Evolutionary conservation across 2,113 vertebrate species (phyloP).

Genomic region (Brachyhypopomus occidentalis): DNA sequence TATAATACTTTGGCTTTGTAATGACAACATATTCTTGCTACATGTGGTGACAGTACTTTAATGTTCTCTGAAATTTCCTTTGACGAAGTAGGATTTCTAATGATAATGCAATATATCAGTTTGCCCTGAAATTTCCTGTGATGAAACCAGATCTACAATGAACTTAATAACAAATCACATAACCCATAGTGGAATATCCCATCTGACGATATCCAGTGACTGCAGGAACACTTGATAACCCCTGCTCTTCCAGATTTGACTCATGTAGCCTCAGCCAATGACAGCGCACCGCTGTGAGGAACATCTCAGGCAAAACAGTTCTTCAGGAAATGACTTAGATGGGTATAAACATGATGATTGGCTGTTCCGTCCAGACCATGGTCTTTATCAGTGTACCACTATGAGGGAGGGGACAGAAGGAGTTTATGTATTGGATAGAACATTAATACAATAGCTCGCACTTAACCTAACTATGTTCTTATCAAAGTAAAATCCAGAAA

Average conservation of each 20-base stretch:
- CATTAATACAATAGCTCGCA: background rate
- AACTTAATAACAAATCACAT: background rate
- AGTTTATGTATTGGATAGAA: background rate
- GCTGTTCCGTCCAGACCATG: slow-evolving; percentile 83
- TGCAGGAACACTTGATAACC: background rate
- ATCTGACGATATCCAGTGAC: background rate
- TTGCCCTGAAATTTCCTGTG: background rate
- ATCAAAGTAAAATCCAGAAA: no score
- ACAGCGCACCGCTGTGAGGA: background rate
- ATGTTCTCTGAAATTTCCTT: no score
- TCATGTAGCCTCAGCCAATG: background rate
- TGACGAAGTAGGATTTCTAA: no score
- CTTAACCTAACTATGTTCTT: no score
- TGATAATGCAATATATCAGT: background rate
- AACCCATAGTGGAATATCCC: background rate
- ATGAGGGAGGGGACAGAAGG: slow-evolving; percentile 38
- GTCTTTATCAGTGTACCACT: slow-evolving; percentile 98
- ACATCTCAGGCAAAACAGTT: slow-evolving; percentile 80
- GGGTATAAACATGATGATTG: slow-evolving; percentile 88
- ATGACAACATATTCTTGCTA: no score
- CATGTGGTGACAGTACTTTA: no score
- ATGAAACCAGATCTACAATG: background rate
- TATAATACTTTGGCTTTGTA: no score
- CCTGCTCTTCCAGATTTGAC: slow-evolving; percentile 15
- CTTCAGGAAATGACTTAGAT: slow-evolving; percentile 91